Conservation (phyloP, 2,113 vertebrate species). For the Chamaea fasciata region DNA sequence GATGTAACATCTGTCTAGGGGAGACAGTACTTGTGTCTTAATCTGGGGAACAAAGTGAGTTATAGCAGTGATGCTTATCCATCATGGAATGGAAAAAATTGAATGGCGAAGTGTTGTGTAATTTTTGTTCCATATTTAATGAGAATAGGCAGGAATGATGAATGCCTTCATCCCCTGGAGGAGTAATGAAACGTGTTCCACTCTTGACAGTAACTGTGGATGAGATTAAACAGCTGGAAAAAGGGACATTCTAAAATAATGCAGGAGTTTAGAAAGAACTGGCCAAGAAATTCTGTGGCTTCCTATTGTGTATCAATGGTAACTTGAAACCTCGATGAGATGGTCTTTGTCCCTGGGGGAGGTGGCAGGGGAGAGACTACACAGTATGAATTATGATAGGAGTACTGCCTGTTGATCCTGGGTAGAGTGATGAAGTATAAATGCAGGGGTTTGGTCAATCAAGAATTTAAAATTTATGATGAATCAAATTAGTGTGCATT, state of each 20-base stretch:
- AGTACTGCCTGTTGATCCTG: not conserved
- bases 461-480: not conserved
- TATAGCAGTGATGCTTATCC: not conserved
- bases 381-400: not conserved
- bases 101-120: conserved; percentile 43
- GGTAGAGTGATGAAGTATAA: not conserved
- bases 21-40: not conserved
- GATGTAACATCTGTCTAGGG: not conserved
- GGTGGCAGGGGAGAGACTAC: rapidly evolving
- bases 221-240: conserved; percentile 40
- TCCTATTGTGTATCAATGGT: not conserved
- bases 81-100: not conserved
- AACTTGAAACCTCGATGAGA: not conserved
- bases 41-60: not conserved
- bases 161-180: conserved; percentile 8
- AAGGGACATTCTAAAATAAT: conserved; percentile 10
- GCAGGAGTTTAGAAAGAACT: not conserved
- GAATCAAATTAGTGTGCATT: not conserved
- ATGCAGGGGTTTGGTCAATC: not conserved
- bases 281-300: not conserved
- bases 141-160: conserved; percentile 21
- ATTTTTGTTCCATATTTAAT: conserved; percentile 54
- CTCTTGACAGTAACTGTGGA: not conserved
- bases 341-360: not conserved
- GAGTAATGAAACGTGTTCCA: not conserved